Evolutionary conservation across 2,888 invertebrate species (phyloP), one percentile per base, ranked within the genome.

Genomic region (Caenorhabditis sp.): DNA sequence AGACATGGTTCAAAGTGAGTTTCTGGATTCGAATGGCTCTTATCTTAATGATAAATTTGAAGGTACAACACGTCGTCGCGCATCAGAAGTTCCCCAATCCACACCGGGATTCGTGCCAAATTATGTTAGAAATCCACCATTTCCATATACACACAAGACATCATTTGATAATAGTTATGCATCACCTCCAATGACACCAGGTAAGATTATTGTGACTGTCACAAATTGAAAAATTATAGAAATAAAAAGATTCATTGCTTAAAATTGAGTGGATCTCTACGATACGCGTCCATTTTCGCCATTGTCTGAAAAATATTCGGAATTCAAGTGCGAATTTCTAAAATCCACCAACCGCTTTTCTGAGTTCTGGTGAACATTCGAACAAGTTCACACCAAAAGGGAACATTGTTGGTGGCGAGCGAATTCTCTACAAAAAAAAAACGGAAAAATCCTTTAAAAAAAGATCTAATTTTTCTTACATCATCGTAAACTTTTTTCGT

Each of bases 101-200:
- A 63, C 64, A 8, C 59, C 67, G 0, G 72, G 65, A 38, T 80
- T 80, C 56, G 61, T 72, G 21, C 77, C 80, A 1, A 70, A 69
- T 57, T 80, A 80, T 70, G 62, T 73, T 21, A 67, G 76, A 23
- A 60, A 80, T 60, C 77, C 80, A 26, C 70, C 77, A 21, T 80
- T 80, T 31, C 80, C 80, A 14, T 78, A 77, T 63, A 54, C 76
- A 1, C 71, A 68, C 54, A 77, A 78, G 59, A 74, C 65, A 26
- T 70, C 74, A 17, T 72, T 74, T 23, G 75, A 77, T 63, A 43
- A 43, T 14, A 70, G 50, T 20, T 69, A 64, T 49, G 49, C 68
- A n/a, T 49, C 67, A 5, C 56, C 17, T 23, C 56, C 59, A 20
- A 36, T 3, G 43, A 56, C 31, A n/a, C 67, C 56, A 21, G 62